These are phyloP conservation scores for Antigone vipio DNA, from an alignment of 2,113 vertebrate species.

Conservation along the genomic window DNA sequence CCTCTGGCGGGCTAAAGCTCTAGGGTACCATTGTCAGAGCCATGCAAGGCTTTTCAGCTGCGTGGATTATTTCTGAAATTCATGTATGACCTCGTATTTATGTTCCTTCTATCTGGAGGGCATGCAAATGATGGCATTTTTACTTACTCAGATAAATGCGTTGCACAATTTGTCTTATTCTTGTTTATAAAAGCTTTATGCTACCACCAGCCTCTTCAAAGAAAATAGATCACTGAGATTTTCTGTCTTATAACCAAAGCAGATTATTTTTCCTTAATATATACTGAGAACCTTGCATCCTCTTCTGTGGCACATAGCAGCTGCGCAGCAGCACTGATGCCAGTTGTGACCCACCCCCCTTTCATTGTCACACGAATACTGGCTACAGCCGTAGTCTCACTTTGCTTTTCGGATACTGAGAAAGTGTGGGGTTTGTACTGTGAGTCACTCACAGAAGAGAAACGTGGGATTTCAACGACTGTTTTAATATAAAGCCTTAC, in stretches of 20 bases:
- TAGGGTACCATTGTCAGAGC: neutral
- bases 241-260: neutral
- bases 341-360: neutral
- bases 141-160: neutral
- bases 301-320: neutral
- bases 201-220: neutral
- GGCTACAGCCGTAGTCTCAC: neutral
- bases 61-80: neutral
- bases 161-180: neutral
- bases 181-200: neutral
- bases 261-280: neutral
- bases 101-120: neutral
- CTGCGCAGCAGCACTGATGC: neutral
- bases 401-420: neutral
- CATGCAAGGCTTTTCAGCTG: neutral
- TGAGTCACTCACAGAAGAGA: neutral
- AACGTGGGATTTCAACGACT: neutral
- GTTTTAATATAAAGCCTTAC: neutral
- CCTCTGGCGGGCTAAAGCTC: neutral
- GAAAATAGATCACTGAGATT: neutral
- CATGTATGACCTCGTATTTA: neutral
- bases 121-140: neutral
- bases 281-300: no score
- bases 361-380: fast-evolving
- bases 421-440: neutral